Percentiles rank a stretch among this genome's conserved stretches.
These are phyloP conservation scores for Rhea americana DNA, from an alignment of 2,113 vertebrate genomes.

Conservation along the genomic window DNA sequence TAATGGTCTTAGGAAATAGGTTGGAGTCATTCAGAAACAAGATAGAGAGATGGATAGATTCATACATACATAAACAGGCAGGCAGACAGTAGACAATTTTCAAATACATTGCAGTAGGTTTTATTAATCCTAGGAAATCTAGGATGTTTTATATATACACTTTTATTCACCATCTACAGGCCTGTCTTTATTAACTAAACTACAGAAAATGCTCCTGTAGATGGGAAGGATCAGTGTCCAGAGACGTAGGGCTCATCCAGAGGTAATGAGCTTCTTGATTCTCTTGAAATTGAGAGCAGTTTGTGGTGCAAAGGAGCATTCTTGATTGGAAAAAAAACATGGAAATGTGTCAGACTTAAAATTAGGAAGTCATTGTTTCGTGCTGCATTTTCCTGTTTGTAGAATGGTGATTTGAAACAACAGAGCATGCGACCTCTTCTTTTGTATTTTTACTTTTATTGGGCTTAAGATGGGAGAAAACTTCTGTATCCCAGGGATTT, in stretches of 20 bases:
- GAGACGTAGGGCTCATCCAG: background rate
- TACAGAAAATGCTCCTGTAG: background rate
- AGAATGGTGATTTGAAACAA: background rate
- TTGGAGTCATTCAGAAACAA: background rate
- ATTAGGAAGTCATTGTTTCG: background rate
- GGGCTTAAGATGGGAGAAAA: background rate
- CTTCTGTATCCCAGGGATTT: background rate
- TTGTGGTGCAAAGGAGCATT: background rate
- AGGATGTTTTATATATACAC: background rate
- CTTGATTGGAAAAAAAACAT: background rate
- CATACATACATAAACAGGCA: background rate
- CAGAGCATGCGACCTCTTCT: background rate
- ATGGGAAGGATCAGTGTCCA: background rate
- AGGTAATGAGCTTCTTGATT: background rate
- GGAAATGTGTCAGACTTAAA: background rate
- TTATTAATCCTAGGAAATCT: background rate
- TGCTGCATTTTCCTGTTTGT: background rate
- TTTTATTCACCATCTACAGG: background rate
- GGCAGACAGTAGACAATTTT: background rate
- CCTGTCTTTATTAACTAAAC: background rate
- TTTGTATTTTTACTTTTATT: background rate
- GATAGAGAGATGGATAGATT: background rate
- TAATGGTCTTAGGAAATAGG: background rate
- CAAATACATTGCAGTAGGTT: background rate
- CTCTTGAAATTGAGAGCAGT: background rate